These are phyloP conservation scores for Drosophila teissieri DNA, from an alignment of 1,140 invertebrate genomes.

Conservation along the genomic window DNA sequence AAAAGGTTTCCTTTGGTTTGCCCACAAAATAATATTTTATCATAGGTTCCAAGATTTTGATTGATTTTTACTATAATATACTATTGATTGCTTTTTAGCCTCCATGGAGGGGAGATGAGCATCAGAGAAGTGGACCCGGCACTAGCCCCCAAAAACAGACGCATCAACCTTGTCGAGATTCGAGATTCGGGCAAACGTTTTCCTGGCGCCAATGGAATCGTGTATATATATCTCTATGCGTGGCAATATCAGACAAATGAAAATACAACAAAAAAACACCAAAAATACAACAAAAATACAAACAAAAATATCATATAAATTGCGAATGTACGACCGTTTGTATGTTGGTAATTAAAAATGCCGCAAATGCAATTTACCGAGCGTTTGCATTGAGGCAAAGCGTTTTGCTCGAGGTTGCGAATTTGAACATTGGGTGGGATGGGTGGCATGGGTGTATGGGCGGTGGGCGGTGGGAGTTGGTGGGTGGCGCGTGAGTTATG, in stretches of 20 bases:
- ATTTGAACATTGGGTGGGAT: slow-evolving; percentile 11
- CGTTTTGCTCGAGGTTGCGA: slow-evolving; percentile 39
- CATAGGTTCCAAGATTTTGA: neutral
- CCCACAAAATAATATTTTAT: too few relatives aligned
- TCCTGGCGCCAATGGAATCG: slow-evolving; percentile 32
- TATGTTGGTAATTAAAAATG: slow-evolving; percentile 52
- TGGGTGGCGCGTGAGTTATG: slow-evolving; percentile 22
- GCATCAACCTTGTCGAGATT: slow-evolving; percentile 37
- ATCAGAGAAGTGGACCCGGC: neutral
- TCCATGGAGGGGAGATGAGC: too few relatives aligned
- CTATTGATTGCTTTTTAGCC: neutral
- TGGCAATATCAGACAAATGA: neutral
- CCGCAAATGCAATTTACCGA: slow-evolving; percentile 69
- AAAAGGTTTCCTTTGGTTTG: too few relatives aligned
- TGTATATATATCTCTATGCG: slow-evolving; percentile 6
- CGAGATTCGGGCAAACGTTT: slow-evolving; percentile 13
- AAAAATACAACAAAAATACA: too few relatives aligned
- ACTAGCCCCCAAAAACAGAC: slow-evolving; percentile 21
- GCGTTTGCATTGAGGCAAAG: slow-evolving; percentile 66
- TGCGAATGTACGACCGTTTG: slow-evolving; percentile 7
- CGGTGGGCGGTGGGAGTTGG: slow-evolving; percentile 4
- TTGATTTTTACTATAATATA: neutral
- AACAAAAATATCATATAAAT: slow-evolving; percentile 19
- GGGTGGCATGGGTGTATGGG: neutral
- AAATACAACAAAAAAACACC: neutral